Evolutionary conservation across 2,888 invertebrate species (phyloP).

Genomic region (Cantharis rustica): DNA sequence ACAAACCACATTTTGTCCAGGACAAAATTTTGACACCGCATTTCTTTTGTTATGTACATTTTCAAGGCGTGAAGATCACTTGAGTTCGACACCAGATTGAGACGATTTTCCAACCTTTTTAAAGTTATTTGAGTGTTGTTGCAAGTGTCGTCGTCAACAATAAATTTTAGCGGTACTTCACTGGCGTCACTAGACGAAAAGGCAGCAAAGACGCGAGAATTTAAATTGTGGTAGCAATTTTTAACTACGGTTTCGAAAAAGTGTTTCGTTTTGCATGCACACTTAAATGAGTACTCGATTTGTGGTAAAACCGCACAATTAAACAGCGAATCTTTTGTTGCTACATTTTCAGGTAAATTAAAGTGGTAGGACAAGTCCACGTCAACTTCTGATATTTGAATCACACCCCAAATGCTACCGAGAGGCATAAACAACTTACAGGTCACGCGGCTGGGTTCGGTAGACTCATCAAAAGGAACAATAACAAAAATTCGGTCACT

Average conservation of each 20-base stretch:
- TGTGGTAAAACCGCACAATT: not conserved
- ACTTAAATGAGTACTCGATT: constrained; percentile 39
- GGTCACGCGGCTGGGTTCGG: not conserved
- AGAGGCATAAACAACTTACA: not conserved
- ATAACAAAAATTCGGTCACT: not conserved
- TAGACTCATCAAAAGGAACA: not conserved
- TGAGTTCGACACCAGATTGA: constrained; percentile 36
- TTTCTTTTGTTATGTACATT: constrained; percentile 39
- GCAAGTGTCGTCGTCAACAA: constrained; percentile 21
- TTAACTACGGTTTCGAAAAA: constrained; percentile 43
- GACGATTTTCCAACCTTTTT: constrained; percentile 35
- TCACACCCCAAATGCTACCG: not conserved
- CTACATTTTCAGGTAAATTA: not conserved
- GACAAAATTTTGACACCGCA: constrained; percentile 6
- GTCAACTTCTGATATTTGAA: not conserved
- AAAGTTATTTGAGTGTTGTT: constrained; percentile 37
- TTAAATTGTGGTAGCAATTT: constrained; percentile 47
- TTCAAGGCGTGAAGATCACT: constrained; percentile 41
- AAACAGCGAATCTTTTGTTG: not conserved
- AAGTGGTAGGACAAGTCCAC: not conserved
- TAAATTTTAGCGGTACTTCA: constrained; percentile 36
- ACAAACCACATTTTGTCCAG: constrained; percentile 23
- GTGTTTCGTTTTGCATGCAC: constrained; percentile 33
- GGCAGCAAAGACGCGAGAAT: constrained; percentile 40
- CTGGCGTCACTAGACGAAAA: constrained; percentile 36